Evolutionary conservation across 2,113 vertebrate genomes (phyloP), one percentile per base, ranked within the genome.

Genomic region (Athene cunicularia): DNA sequence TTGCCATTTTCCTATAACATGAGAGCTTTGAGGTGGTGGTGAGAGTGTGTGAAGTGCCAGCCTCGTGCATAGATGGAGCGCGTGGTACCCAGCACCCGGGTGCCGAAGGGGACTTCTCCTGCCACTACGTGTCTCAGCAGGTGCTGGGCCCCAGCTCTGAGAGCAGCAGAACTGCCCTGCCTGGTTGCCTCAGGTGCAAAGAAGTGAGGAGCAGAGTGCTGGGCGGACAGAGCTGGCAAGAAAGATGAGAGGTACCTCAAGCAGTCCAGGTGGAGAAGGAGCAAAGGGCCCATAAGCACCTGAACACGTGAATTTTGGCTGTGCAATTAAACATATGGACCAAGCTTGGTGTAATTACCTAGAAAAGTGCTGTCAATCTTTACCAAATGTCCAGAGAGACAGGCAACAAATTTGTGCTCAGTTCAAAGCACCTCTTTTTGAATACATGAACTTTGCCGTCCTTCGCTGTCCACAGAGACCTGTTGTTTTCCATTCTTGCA

Each of bases 221-320:
- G 77, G 45, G 28, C 3, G 4, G 12, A 14, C 43, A 16, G 22
- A 21, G 26, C 0, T n/a, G 64, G 4, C 15, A 53, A 21, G 73
- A 49, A 52, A 9, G 27, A 2, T 24, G 27, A 62, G 80, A 35
- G 16, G 14, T 8, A 37, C 24, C 21, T 56, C 24, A 37, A 55
- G 41, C 24, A 18, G 52, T n/a, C 8, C 19, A 60, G n/a, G 41
- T 23, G 37, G 32, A 82, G 63, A 8, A 37, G 23, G 47, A 72
- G 7, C 0, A 0, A 71, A 67, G 33, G 23, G 55, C 21, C 39
- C 6, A 1, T 16, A n/a, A 82, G 27, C 62, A 18, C 66, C 2
- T 41, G 30, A 58, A 49, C 16, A 3, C 0, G 3, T n/a, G 30
- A 8, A 16, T 28, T 83, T 72, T 72, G 43, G 14, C 2, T 26